Base-by-base conservation (phyloP, 2,113 vertebrate genomes). In the Crotalus tigris region DNA sequence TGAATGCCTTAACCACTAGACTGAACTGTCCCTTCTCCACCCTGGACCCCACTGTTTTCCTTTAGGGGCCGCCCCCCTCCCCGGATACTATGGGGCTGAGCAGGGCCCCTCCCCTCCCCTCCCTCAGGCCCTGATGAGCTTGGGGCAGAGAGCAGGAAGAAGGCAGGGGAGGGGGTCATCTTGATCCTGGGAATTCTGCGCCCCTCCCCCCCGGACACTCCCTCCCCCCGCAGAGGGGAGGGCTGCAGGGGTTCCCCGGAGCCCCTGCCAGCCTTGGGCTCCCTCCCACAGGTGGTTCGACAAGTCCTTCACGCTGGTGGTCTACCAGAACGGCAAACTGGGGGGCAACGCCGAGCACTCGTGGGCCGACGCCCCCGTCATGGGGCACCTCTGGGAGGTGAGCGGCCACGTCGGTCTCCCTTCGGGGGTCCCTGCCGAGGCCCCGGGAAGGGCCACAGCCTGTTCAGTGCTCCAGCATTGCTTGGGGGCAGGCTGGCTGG, bases 351-450 rank as follows among this genome's bases (percentile, higher is more conserved):
- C 97, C 0, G 99, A 99, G 94, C 99, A 99, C 64, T 97, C 98
- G 0, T 99, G 99, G 99, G 98, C 98, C 0, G 99, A 99, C 0
- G 98, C 99, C 0, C 99, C 99, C 24, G 97, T 99, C 81, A 85
- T 98, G 0, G 98, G 98, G 90, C 99, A 99, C 75, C 98, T 99
- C 97, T 99, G 98, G 98, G 99, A 99, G 98, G 99, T 99, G 97
- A 94, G 4, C 0, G 4, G 15, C n/a, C n/a, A 1, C 13, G 3
- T 8, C 8, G 8, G 19, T 46, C 81, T 46, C 44, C 39, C 39
- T 85, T 1, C 0, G 19, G 21, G 81, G 39, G 19, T 85, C 81
- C 29, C 61, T 46, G 39, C 81, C 51, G 1, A 64, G 10, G 61
- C 1, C 59, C 59, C 24, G 0, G 24, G 59, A 64, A 29, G 26